A percentile compares a stretch with the other conserved stretches of the same genome.
Conservation (phyloP, 2,888 invertebrate genomes). For the Melanotus villosus region DNA sequence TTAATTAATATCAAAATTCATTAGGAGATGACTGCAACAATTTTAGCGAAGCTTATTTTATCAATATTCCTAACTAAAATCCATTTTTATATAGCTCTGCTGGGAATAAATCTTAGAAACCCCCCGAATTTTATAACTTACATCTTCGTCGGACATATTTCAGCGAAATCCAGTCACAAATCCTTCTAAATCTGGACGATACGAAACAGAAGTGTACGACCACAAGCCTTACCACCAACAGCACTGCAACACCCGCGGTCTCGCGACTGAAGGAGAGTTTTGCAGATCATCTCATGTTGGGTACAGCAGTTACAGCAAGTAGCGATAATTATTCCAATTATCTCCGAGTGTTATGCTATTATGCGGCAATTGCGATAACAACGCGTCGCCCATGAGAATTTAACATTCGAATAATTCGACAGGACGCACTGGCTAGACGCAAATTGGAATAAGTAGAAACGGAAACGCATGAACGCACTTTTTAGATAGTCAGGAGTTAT, state of each 20-base stretch:
- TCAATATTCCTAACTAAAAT: no score
- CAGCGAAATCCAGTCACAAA: slow-evolving; percentile 25
- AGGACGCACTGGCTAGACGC: slow-evolving; percentile 16
- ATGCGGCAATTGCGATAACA: slow-evolving; percentile 45
- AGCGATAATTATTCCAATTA: slow-evolving; percentile 46
- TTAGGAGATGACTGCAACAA: no score
- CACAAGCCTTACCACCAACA: slow-evolving; percentile 22
- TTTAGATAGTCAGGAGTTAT: no score
- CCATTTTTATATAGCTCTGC: no score
- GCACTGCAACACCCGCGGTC: slow-evolving; percentile 36
- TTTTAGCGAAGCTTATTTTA: no score
- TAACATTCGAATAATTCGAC: slow-evolving; percentile 10
- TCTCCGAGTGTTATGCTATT: slow-evolving; percentile 40
- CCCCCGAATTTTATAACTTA: slow-evolving; percentile 31
- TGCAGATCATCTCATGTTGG: slow-evolving; percentile 42
- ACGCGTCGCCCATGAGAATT: slow-evolving; percentile 42
- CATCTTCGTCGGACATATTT: slow-evolving; percentile 46
- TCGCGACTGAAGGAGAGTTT: slow-evolving; percentile 42
- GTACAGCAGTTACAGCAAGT: slow-evolving; percentile 37
- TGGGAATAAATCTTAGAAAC: no score
- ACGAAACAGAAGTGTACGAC: not conserved
- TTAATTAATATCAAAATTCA: no score
- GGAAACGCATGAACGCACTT: slow-evolving; percentile 27
- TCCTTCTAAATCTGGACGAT: slow-evolving; percentile 20
- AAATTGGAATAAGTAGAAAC: slow-evolving; percentile 32